Conservation (phyloP, 2,797 vertebrate genomes). For the Psittacula echo region DNA sequence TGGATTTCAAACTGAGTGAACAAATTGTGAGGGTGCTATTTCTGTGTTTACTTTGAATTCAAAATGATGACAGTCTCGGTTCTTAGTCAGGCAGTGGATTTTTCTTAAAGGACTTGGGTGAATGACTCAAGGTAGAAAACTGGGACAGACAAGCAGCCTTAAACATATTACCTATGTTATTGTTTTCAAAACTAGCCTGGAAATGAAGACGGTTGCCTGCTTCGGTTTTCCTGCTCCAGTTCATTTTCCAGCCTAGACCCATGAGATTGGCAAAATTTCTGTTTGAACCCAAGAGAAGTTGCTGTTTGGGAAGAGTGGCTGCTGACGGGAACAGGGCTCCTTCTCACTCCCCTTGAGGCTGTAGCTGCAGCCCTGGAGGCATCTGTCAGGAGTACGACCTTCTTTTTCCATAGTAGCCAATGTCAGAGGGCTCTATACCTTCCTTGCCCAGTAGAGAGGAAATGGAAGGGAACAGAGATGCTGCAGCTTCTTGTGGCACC, state of each 20-base stretch:
- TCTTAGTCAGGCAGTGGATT: conserved; percentile 45
- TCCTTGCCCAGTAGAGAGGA: not conserved
- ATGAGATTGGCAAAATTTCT: not conserved
- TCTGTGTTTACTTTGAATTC: conserved; percentile 52
- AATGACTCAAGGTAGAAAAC: conserved; percentile 52
- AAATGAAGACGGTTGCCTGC: conserved; percentile 36
- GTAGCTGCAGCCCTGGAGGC: not conserved
- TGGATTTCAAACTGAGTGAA: conserved; percentile 17
- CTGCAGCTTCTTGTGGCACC: not conserved
- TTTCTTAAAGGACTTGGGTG: conserved; percentile 43
- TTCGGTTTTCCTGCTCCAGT: not conserved
- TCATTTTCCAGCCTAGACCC: not conserved
- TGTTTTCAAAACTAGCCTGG: conserved; percentile 17
- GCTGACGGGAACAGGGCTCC: not conserved
- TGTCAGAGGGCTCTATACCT: not conserved
- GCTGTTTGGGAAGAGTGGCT: not conserved
- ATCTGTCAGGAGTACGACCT: not conserved
- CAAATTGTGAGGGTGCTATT: conserved; percentile 32
- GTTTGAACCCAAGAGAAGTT: not conserved
- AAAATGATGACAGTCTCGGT: not conserved
- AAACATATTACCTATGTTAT: conserved; percentile 15
- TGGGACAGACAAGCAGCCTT: conserved; percentile 21
- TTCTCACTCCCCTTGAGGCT: accelerated
- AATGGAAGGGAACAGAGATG: not conserved
- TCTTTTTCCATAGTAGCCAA: not conserved